Conservation (phyloP, 2,888 invertebrate genomes). For the Idaea biselata region DNA sequence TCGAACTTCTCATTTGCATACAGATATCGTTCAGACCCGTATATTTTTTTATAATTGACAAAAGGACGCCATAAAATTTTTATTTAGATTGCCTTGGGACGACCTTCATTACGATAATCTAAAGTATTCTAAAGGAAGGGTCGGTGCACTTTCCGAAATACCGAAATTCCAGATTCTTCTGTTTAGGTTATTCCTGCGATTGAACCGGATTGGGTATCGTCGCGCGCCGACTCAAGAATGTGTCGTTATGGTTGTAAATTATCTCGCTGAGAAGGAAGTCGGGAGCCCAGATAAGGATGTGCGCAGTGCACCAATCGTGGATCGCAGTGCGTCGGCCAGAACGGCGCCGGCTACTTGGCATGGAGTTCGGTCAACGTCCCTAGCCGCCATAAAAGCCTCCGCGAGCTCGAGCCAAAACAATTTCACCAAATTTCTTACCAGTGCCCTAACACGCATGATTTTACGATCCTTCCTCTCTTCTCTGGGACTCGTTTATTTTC, state of each 20-base stretch:
- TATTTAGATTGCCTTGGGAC: constrained; percentile 38
- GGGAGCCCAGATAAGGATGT: constrained; percentile 50
- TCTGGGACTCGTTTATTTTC: constrained; percentile 59
- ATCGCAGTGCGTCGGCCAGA: constrained; percentile 72
- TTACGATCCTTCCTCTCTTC: constrained; percentile 63
- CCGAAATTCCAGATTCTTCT: constrained; percentile 20
- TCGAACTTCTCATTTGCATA: constrained; percentile 55
- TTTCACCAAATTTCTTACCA: constrained; percentile 76
- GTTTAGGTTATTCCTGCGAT: constrained; percentile 28
- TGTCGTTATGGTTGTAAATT: constrained; percentile 59
- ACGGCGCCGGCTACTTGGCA: constrained; percentile 78
- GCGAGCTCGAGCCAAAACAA: constrained; percentile 72
- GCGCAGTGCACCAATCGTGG: constrained; percentile 71
- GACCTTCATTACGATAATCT: constrained; percentile 36
- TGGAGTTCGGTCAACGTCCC: constrained; percentile 73
- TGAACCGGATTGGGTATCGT: constrained; percentile 49
- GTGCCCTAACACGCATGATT: constrained; percentile 71
- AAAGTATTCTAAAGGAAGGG: constrained; percentile 10
- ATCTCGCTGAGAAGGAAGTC: constrained; percentile 57
- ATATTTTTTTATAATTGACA: constrained; percentile 38
- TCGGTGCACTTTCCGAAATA: constrained; percentile 25
- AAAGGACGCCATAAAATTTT: constrained; percentile 24
- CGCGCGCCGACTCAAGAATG: constrained; percentile 49
- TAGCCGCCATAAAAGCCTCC: constrained; percentile 72
- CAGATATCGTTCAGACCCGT: constrained; percentile 40